These are phyloP conservation scores for Dione juno DNA, from an alignment of 2,888 invertebrate genomes.

Conservation along the genomic window DNA sequence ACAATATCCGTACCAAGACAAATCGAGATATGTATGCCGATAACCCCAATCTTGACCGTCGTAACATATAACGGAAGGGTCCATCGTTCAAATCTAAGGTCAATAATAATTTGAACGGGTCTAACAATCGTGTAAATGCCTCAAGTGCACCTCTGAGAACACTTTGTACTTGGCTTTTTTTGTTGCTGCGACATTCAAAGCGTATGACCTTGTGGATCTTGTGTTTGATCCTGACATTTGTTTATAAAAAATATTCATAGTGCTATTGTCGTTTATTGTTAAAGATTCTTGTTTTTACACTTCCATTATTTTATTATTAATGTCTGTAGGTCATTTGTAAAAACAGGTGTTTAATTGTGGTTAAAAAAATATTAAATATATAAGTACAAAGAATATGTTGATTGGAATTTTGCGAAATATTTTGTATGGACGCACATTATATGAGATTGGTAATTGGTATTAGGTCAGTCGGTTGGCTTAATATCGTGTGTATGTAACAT, in stretches of 20 bases:
- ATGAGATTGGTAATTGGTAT: slow-evolving; percentile 4
- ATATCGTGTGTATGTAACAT: neutral
- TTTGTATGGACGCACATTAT: neutral
- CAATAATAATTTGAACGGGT: slow-evolving; percentile 29
- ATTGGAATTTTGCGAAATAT: slow-evolving; percentile 16
- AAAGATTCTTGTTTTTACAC: slow-evolving; percentile 1
- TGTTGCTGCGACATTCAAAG: slow-evolving; percentile 12
- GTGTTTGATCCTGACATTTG: slow-evolving; percentile 31
- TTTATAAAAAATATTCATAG: slow-evolving; percentile 13
- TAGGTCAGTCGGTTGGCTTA: slow-evolving; percentile 2
- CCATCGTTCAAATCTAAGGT: slow-evolving; percentile 30
- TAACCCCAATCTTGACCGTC: slow-evolving; percentile 24
- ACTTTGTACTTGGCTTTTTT: slow-evolving; percentile 21
- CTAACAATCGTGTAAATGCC: slow-evolving; percentile 20
- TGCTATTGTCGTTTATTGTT: slow-evolving; percentile 19
- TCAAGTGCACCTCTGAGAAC: slow-evolving; percentile 11
- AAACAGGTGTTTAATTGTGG: neutral
- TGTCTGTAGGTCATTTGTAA: slow-evolving; percentile 8
- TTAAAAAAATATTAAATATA: neutral
- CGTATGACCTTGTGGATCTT: slow-evolving; percentile 5
- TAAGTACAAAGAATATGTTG: neutral
- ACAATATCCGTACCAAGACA: slow-evolving; percentile 19
- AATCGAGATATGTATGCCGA: slow-evolving; percentile 9
- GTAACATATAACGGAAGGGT: slow-evolving; percentile 23
- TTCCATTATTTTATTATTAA: neutral